Base-by-base conservation (phyloP, 2,797 vertebrate species). In the Chloroceryle amazona region DNA sequence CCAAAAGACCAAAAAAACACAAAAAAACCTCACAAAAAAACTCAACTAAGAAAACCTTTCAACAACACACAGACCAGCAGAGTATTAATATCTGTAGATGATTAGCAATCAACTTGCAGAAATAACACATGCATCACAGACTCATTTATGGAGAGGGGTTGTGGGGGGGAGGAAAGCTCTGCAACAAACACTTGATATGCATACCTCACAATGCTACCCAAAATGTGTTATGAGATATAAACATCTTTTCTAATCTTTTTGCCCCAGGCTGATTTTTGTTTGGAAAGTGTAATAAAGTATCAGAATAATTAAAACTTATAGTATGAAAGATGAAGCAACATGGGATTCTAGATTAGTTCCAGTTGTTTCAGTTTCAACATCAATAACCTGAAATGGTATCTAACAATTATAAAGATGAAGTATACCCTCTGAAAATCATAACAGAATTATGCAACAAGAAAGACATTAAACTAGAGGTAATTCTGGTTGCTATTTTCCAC, bases 231-330 rank as follows among this genome's bases (percentile, higher is more conserved):
- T 25, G 54, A 73, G 39, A 80, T 91, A 91, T 57, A 88, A 95
- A 78, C 66, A 70, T 94, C 1, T 92, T 75, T 76, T 87, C 52
- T 93, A 82, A 88, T 94, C 66, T 94, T 95, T 93, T 57, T 86
- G 46, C 66, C 66, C 31, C 88, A 93, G 82, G 62, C 82, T 90
- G 23, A 63, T 89, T 93, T 95, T 96, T 2, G 3, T 88, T 94
- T 84, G 39, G 46, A 89, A 95, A 80, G 39, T 1, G 1, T 89
- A 91, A 84, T 94, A 88, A 93, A 91, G 49, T 94, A 81, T 51
- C 33, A 88, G 78, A 91, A 78, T 94, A 92, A 96, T 94, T 96
- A 96, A 97, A 96, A 96, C 25, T 90, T 95, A 70, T 54, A 94
- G 52, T 90, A 89, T 28, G 76, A 92, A 96, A 91, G 52, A 92